Percentiles rank a stretch among this genome's conserved stretches.
Conservation (phyloP, 2,888 invertebrate genomes). For the Crocallis elinguaria region DNA sequence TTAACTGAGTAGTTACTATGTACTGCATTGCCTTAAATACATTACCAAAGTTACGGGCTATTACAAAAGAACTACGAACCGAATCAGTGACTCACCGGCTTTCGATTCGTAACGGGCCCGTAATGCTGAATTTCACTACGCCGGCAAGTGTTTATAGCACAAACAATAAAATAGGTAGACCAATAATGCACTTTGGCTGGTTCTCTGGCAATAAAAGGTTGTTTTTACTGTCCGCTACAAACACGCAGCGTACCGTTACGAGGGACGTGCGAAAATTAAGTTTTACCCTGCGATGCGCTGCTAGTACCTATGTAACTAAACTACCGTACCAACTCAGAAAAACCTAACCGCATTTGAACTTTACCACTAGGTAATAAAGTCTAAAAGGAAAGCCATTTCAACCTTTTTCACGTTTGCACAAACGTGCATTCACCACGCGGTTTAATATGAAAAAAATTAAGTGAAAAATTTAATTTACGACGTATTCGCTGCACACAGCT, state of each 20-base stretch:
- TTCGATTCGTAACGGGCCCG: slow-evolving; percentile 17
- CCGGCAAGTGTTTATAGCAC: slow-evolving; percentile 29
- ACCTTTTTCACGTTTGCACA: slow-evolving; percentile 19
- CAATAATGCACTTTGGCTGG: slow-evolving; percentile 48
- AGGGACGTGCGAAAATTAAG: slow-evolving; percentile 56
- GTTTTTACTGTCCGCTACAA: slow-evolving; percentile 57
- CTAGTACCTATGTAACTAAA: slow-evolving; percentile 20
- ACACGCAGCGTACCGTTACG: slow-evolving; percentile 56
- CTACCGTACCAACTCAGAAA: slow-evolving; percentile 9
- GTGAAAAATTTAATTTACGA: slow-evolving; percentile 52
- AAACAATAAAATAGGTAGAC: slow-evolving; percentile 40
- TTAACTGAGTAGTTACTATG: background rate
- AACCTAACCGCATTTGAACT: slow-evolving; percentile 23
- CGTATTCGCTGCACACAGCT: slow-evolving; percentile 33
- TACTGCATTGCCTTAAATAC: background rate
- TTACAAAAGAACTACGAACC: slow-evolving; percentile 3
- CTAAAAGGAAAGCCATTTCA: slow-evolving; percentile 10
- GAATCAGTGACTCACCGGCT: slow-evolving; percentile 16
- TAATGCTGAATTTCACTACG: slow-evolving; percentile 27
- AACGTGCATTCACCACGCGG: slow-evolving; percentile 37
- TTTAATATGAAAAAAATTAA: slow-evolving; percentile 51
- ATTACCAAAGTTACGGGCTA: slow-evolving; percentile 3
- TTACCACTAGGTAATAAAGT: slow-evolving; percentile 31
- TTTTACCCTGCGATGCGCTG: slow-evolving; percentile 47
- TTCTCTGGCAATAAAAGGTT: slow-evolving; percentile 52